These are phyloP conservation scores for Carettochelys insculpta DNA, from an alignment of 2,113 vertebrate species.

Conservation along the genomic window DNA sequence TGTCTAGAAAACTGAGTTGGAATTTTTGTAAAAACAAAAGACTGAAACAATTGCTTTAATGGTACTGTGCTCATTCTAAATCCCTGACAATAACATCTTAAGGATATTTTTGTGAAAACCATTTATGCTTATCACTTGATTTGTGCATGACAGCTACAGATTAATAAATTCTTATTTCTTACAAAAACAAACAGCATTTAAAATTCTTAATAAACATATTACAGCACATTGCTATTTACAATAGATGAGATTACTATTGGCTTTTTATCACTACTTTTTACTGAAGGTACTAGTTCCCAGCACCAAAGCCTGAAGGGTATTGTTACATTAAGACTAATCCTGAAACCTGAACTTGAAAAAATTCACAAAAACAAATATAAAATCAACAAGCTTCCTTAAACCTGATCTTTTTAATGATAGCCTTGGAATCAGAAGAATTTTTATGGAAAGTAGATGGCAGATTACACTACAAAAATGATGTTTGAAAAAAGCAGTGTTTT, in stretches of 20 bases:
- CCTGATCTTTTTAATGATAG: not conserved
- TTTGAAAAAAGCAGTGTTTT: not conserved
- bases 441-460: not conserved
- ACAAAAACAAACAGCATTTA: not conserved
- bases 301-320: not conserved
- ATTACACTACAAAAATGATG: not conserved
- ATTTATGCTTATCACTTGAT: not conserved
- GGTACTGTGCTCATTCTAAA: not conserved
- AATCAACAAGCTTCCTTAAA: not conserved
- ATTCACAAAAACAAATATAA: not conserved
- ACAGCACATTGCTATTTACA: not conserved
- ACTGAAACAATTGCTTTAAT: not conserved
- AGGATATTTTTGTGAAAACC: not conserved
- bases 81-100: not conserved
- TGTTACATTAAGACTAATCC: not conserved
- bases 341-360: not conserved
- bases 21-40: not conserved
- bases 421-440: not conserved
- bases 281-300: not conserved
- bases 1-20: not conserved
- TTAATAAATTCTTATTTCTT: not conserved
- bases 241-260: not conserved
- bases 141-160: not conserved
- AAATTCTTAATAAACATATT: conserved; percentile 3
- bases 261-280: not conserved